Percentiles rank a stretch among this genome's conserved stretches.
Conservation (phyloP, 2,888 invertebrate species). For the Noctuana brunneofusca region DNA sequence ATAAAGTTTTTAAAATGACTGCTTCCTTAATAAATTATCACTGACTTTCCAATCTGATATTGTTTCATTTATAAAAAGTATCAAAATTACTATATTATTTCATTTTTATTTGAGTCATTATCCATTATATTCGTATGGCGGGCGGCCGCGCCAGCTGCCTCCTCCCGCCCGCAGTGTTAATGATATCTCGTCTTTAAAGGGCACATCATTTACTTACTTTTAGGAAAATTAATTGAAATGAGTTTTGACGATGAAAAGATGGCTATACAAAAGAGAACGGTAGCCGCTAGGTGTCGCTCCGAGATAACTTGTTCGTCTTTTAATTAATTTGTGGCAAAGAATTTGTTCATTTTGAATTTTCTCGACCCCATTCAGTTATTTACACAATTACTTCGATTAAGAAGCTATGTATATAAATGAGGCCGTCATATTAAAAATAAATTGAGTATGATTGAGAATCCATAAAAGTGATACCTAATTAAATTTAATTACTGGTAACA, state of each 20-base stretch:
- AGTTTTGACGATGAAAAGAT: conserved; percentile 82
- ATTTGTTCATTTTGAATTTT: conserved; percentile 73
- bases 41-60: background rate
- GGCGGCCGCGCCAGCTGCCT: conserved; percentile 38
- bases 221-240: conserved; percentile 82
- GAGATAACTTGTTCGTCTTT: conserved; percentile 79
- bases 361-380: conserved; percentile 59
- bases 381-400: conserved; percentile 65
- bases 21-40: too few species aligned
- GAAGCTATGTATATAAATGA: conserved; percentile 56
- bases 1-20: too few species aligned
- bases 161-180: conserved; percentile 67
- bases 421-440: conserved; percentile 33
- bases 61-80: conserved; percentile 12
- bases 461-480: conserved; percentile 17
- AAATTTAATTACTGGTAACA: conserved; percentile 13
- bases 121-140: conserved; percentile 32
- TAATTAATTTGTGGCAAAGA: conserved; percentile 79
- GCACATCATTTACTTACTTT: conserved; percentile 82
- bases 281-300: conserved; percentile 77
- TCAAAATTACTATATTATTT: background rate
- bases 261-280: conserved; percentile 73
- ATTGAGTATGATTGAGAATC: conserved; percentile 14
- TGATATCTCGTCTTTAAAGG: conserved; percentile 81
- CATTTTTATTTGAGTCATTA: conserved; percentile 29